These are phyloP conservation scores for Holacanthella duospinosa DNA, from an alignment of 2,888 invertebrate genomes.

Conservation along the genomic window DNA sequence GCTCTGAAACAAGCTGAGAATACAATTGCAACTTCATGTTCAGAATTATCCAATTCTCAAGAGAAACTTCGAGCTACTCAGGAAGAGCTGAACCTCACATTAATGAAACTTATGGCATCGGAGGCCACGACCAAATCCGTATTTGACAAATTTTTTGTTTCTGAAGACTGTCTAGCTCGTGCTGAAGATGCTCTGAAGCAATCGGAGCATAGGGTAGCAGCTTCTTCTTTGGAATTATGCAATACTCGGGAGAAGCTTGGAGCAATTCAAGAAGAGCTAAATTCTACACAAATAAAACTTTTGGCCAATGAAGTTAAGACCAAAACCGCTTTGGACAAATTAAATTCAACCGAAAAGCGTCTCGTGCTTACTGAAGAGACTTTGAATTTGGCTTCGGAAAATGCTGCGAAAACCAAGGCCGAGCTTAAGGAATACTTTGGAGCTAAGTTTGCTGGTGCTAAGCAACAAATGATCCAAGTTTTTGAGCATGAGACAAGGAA, in stretches of 20 bases:
- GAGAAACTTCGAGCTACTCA: neutral
- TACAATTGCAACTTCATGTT: neutral
- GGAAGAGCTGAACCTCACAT: too few species aligned
- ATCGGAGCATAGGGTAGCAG: neutral
- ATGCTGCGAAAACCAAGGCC: too few species aligned
- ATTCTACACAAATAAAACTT: neutral
- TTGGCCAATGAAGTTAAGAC: too few species aligned
- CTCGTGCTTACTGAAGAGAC: too few species aligned
- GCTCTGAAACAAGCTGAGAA: neutral
- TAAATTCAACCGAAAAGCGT: too few species aligned
- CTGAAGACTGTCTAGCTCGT: too few species aligned
- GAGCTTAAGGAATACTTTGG: constrained; percentile 13
- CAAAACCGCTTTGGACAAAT: too few species aligned
- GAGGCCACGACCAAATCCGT: too few species aligned
- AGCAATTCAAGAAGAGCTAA: neutral
- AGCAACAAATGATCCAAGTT: constrained; percentile 17
- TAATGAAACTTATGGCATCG: too few species aligned
- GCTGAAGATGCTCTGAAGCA: neutral
- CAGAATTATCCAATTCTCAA: neutral
- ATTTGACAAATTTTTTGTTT: too few species aligned
- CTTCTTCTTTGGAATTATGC: neutral
- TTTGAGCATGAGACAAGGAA: constrained; percentile 17
- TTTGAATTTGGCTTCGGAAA: too few species aligned
- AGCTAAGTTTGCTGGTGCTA: constrained; percentile 18
- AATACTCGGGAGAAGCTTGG: neutral